phyloP scores from a whole-genome alignment of 2,113 vertebrate species.

The Gasterosteus nipponicus region DNA sequence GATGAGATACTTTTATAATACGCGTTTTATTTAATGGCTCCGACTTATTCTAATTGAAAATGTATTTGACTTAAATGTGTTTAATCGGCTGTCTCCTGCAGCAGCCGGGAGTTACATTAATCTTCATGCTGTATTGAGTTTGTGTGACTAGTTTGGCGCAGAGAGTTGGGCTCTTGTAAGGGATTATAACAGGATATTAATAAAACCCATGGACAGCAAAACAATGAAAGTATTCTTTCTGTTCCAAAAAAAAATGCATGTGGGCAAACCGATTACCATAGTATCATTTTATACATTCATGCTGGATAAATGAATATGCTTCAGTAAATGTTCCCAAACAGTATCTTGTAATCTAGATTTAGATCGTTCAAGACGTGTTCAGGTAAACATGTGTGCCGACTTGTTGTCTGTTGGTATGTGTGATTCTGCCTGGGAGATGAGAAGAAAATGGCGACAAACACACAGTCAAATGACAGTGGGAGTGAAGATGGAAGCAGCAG shows the following conservation, averaged over 20 bases:
- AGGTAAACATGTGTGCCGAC: background rate
- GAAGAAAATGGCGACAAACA: constrained; percentile 28
- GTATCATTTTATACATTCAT: constrained; percentile 40
- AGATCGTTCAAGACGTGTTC: background rate
- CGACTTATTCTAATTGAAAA: constrained; percentile 68
- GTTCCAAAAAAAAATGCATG: constrained; percentile 44
- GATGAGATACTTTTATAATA: constrained; percentile 60
- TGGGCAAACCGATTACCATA: constrained; percentile 61
- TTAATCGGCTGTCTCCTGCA: constrained; percentile 65
- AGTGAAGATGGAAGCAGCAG: background rate
- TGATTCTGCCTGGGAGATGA: constrained; percentile 5
- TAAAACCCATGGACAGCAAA: constrained; percentile 60
- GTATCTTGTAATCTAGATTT: constrained; percentile 5
- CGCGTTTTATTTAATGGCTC: constrained; percentile 58
- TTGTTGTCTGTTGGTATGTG: constrained; percentile 1
- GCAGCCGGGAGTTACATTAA: constrained; percentile 67
- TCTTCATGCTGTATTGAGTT: constrained; percentile 73
- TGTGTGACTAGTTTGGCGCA: constrained; percentile 63
- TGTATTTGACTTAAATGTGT: constrained; percentile 68
- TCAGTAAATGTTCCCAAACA: constrained; percentile 3
- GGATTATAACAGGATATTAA: constrained; percentile 69
- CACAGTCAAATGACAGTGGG: background rate
- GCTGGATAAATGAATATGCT: constrained; percentile 43
- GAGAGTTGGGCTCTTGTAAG: constrained; percentile 63
- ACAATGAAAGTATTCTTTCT: constrained; percentile 57